phyloP scores from a whole-genome alignment of 2,113 vertebrate species.

The Argyrosomus japonicus region DNA sequence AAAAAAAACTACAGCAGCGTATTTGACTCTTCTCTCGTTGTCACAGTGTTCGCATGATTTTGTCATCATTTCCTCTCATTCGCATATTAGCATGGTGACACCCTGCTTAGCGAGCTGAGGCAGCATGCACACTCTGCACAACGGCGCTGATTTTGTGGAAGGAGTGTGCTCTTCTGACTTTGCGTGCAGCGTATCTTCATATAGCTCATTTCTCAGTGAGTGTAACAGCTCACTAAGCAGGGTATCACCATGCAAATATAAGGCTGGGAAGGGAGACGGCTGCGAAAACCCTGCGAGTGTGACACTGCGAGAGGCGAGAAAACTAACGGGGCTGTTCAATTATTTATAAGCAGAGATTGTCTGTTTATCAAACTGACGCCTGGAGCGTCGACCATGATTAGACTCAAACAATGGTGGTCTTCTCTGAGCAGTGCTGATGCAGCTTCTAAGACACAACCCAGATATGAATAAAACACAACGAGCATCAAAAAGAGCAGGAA shows the following conservation, averaged over 20 bases:
- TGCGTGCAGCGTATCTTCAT: not conserved
- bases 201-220: slow-evolving; percentile 47
- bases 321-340: slow-evolving; percentile 70
- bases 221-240: slow-evolving; percentile 58
- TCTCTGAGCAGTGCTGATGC: slow-evolving; percentile 64
- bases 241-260: slow-evolving; percentile 58
- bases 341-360: slow-evolving; percentile 80
- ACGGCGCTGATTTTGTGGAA: slow-evolving; percentile 1
- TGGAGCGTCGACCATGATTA: slow-evolving; percentile 72
- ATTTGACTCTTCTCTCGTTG: not conserved
- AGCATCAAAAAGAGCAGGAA: slow-evolving; percentile 29
- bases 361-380: slow-evolving; percentile 80
- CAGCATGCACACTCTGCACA: not conserved
- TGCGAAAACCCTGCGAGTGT: slow-evolving; percentile 52
- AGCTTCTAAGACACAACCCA: slow-evolving; percentile 46
- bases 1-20: not conserved
- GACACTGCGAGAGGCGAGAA: slow-evolving; percentile 60
- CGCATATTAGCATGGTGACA: not conserved
- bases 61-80: slow-evolving; percentile 4
- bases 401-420: slow-evolving; percentile 71
- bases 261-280: slow-evolving; percentile 48
- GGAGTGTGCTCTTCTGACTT: slow-evolving; percentile 10
- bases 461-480: slow-evolving; percentile 52
- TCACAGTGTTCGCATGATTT: slow-evolving; percentile 13
- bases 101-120: slow-evolving; percentile 29